phyloP scores from a whole-genome alignment of 2,888 invertebrate genomes.

The Acleris sparsana region DNA sequence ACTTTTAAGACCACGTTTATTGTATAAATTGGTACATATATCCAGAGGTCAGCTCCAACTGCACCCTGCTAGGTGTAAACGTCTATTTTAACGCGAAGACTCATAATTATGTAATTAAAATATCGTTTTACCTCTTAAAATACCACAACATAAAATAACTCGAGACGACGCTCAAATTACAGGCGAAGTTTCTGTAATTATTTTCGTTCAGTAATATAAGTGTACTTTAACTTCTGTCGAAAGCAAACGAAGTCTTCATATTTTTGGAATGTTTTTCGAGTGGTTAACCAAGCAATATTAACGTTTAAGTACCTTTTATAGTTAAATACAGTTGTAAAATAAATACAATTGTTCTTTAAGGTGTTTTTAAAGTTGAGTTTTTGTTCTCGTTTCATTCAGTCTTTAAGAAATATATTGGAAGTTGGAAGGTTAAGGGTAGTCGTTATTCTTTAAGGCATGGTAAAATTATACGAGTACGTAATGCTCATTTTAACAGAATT shows the following conservation, averaged over 20 bases:
- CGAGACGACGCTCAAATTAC: conserved; percentile 41
- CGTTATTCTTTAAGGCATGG: too few species aligned
- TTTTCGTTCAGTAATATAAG: conserved; percentile 43
- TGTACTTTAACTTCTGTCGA: conserved; percentile 16
- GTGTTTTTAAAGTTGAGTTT: conserved; percentile 3
- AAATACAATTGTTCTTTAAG: conserved; percentile 5
- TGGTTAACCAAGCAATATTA: conserved; percentile 57
- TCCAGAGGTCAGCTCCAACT: background rate
- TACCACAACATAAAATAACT: conserved; percentile 33
- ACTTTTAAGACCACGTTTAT: background rate
- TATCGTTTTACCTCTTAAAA: conserved; percentile 34
- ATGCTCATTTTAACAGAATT: too few species aligned
- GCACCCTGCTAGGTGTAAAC: background rate
- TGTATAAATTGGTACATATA: background rate
- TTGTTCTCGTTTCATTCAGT: background rate
- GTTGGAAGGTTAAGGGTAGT: too few species aligned
- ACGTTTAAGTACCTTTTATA: conserved; percentile 41
- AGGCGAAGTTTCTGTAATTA: conserved; percentile 42
- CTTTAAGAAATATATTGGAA: too few species aligned
- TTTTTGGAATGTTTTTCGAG: conserved; percentile 53
- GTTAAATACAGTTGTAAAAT: conserved; percentile 41
- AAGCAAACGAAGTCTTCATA: conserved; percentile 48
- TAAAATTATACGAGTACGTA: too few species aligned
- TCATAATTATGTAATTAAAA: conserved; percentile 15
- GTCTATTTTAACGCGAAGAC: background rate